phyloP scores from a whole-genome alignment of 2,888 invertebrate genomes.

The Heliconius aoede region DNA sequence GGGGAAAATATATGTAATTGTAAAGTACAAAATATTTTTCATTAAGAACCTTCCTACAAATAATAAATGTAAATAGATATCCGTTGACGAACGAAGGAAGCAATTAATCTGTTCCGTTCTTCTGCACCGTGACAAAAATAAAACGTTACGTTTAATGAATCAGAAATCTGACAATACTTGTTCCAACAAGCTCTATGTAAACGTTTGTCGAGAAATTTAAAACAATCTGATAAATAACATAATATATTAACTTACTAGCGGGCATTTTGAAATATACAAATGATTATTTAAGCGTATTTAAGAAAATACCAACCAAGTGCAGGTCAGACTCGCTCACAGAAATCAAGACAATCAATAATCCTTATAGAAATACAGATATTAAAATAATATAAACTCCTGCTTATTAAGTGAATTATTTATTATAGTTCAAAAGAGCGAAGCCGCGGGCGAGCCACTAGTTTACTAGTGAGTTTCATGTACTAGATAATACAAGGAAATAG shows the following conservation, averaged over 20 bases:
- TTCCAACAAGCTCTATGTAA: constrained; percentile 8
- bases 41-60: not conserved
- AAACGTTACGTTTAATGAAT: constrained; percentile 19
- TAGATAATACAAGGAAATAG: not conserved
- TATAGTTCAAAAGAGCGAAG: too few relatives aligned
- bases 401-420: too few relatives aligned
- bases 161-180: constrained; percentile 10
- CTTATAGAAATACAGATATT: too few relatives aligned
- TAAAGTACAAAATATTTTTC: not conserved
- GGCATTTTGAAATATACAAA: too few relatives aligned
- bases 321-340: too few relatives aligned
- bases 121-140: constrained; percentile 12
- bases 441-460: too few relatives aligned
- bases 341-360: too few relatives aligned
- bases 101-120: constrained; percentile 14
- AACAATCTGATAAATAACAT: not conserved
- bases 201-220: not conserved
- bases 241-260: not conserved
- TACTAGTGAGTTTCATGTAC: not conserved
- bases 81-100: not conserved
- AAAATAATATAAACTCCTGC: too few relatives aligned
- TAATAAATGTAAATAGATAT: not conserved
- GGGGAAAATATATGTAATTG: too few relatives aligned
- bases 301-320: too few relatives aligned
- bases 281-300: too few relatives aligned